Conservation (phyloP, 1,140 invertebrate species). For the Cyclargus thomasi region DNA sequence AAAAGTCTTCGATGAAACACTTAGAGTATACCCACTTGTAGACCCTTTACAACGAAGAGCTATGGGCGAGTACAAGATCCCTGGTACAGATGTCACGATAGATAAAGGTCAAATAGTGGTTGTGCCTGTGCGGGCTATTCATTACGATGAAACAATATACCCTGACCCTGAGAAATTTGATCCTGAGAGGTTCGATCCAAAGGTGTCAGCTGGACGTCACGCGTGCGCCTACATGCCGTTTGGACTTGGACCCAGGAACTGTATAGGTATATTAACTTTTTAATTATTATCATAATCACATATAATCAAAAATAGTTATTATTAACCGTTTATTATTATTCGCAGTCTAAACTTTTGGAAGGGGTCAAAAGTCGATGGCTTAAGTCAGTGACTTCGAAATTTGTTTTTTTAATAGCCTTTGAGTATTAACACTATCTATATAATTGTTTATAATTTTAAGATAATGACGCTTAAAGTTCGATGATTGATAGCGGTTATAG, state of each 20-base stretch:
- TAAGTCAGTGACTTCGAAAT: no score
- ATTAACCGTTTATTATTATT: no score
- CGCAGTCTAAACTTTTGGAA: no score
- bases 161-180: slow-evolving; percentile 3
- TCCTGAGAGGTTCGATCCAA: background rate
- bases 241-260: slow-evolving; percentile 18
- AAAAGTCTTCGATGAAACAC: slow-evolving; percentile 58
- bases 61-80: slow-evolving; percentile 70
- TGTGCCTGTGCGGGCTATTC: slow-evolving; percentile 22
- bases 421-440: no score
- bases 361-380: no score
- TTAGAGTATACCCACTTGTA: slow-evolving; percentile 76
- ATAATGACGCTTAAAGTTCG: background rate
- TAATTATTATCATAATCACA: no score
- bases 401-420: no score
- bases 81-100: slow-evolving; percentile 63
- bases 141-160: slow-evolving; percentile 22
- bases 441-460: no score
- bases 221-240: background rate
- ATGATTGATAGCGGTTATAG: background rate
- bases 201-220: background rate
- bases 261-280: slow-evolving; percentile 13
- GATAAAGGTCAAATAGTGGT: slow-evolving; percentile 45
- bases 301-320: no score
- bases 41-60: slow-evolving; percentile 66